Evolutionary conservation across 2,113 vertebrate genomes (phyloP).

Genomic region (Orycteropus afer): DNA sequence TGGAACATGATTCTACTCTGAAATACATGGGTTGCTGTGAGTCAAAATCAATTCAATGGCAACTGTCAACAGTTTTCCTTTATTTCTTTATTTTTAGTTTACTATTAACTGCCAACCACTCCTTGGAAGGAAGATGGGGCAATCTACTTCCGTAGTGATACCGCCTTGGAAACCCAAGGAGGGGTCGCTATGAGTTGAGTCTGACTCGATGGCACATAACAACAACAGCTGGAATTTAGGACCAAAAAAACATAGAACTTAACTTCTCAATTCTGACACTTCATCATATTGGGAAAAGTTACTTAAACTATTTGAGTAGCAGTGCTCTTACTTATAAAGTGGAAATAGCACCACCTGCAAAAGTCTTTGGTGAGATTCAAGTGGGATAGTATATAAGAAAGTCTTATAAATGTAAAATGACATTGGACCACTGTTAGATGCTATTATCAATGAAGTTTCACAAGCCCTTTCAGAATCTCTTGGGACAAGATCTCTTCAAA

Average conservation of each 20-base stretch:
- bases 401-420: not conserved
- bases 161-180: no score
- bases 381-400: not conserved
- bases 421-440: not conserved
- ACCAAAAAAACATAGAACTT: not conserved
- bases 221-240: not conserved
- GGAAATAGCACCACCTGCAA: not conserved
- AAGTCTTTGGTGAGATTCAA: not conserved
- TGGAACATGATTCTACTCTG: not conserved
- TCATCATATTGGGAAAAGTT: not conserved
- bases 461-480: not conserved
- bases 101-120: no score
- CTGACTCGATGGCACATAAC: no score
- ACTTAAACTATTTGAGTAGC: not conserved
- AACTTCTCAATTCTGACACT: not conserved
- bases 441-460: not conserved
- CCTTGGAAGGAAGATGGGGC: no score
- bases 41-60: not conserved
- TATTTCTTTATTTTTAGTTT: not conserved
- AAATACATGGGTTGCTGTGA: not conserved
- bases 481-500: not conserved
- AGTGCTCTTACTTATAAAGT: not conserved
- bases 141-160: no score
- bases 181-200: no score
- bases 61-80: not conserved